Conservation (phyloP, 1,140 invertebrate species). For the Nasonia vitripennis region DNA sequence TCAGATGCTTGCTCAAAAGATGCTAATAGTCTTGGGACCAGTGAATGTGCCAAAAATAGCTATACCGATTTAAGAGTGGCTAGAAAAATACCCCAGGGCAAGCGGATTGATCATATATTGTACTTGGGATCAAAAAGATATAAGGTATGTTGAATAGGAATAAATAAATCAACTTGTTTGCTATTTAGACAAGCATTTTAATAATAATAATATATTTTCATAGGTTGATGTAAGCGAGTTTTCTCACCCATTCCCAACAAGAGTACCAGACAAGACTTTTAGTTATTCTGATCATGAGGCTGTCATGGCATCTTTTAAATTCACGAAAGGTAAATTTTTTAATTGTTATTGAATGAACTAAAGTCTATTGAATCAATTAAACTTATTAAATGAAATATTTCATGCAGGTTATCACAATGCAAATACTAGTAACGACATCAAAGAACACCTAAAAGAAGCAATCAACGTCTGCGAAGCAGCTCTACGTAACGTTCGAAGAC, state of each 20-base stretch:
- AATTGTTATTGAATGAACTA: background rate
- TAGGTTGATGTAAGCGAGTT: constrained; percentile 80
- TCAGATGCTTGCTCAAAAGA: constrained; percentile 66
- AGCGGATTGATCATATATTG: constrained; percentile 94
- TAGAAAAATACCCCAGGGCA: constrained; percentile 81
- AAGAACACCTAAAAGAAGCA: constrained; percentile 77
- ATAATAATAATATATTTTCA: constrained; percentile 6
- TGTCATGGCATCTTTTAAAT: constrained; percentile 80
- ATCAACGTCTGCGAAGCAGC: constrained; percentile 79
- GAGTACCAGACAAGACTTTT: constrained; percentile 82
- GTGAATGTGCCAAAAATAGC: constrained; percentile 88
- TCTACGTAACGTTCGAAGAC: constrained; percentile 75
- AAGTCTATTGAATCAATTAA: constrained; percentile 12
- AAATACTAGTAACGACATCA: constrained; percentile 59
- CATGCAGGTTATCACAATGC: constrained; percentile 56
- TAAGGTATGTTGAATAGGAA: constrained; percentile 68
- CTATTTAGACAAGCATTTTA: background rate
- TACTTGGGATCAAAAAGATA: constrained; percentile 78
- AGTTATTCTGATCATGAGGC: constrained; percentile 95
- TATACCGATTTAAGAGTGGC: constrained; percentile 80
- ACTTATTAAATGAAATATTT: constrained; percentile 44
- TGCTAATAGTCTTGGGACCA: constrained; percentile 78
- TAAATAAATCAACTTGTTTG: constrained; percentile 33
- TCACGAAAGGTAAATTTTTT: constrained; percentile 67
- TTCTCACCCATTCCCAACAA: constrained; percentile 82